Evolutionary conservation across 2,888 invertebrate species (phyloP).

Genomic region (Parapristionchus giblindavisi): DNA sequence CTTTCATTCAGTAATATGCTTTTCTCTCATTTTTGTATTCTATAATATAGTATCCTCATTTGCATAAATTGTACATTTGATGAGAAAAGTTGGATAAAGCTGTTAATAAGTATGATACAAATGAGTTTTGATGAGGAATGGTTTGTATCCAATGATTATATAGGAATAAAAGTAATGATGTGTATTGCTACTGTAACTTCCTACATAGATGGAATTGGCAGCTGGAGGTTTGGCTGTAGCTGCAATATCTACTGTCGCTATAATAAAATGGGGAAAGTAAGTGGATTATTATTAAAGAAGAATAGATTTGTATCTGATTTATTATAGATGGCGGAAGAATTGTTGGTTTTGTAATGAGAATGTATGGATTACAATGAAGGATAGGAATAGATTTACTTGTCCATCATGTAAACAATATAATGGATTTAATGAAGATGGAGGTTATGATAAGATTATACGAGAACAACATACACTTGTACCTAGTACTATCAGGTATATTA

Average conservation of each 20-base stretch:
- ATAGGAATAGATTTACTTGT: slow-evolving; percentile 51
- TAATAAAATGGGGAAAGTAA: not conserved
- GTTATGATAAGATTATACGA: slow-evolving; percentile 52
- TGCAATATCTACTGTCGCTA: not conserved
- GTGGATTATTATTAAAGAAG: too few relatives aligned
- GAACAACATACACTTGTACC: slow-evolving; percentile 38
- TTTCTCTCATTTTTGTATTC: slow-evolving; percentile 4
- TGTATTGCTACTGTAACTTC: too few relatives aligned
- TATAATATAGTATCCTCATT: too few relatives aligned
- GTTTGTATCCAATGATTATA: not conserved
- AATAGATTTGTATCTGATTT: too few relatives aligned
- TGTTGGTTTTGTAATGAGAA: slow-evolving; percentile 60
- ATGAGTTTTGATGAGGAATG: not conserved
- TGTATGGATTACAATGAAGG: slow-evolving; percentile 36
- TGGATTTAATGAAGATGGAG: slow-evolving; percentile 57
- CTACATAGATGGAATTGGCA: slow-evolving; percentile 19
- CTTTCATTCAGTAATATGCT: not conserved
- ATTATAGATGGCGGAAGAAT: slow-evolving; percentile 43
- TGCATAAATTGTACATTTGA: too few relatives aligned
- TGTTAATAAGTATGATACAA: not conserved
- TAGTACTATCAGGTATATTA: not conserved
- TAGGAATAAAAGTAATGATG: not conserved
- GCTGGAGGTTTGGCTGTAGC: slow-evolving; percentile 2
- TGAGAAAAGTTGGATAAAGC: too few relatives aligned
- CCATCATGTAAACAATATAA: slow-evolving; percentile 58